These are phyloP conservation scores for Eremobia ochroleuca DNA, from an alignment of 2,888 invertebrate species.

Conservation along the genomic window DNA sequence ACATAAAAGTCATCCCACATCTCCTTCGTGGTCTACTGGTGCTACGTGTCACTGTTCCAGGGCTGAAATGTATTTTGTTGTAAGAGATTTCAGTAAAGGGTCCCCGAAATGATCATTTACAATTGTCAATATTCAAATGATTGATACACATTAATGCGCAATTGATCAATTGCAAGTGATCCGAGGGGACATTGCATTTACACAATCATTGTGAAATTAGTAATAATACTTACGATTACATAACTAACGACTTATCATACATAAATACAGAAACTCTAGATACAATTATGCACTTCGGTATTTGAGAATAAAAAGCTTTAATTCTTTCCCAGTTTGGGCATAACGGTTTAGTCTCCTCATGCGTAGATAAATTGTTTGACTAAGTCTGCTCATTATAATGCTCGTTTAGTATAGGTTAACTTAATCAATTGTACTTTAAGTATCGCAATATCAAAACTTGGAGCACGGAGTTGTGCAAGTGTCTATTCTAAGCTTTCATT, in stretches of 20 bases:
- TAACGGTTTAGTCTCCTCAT: slow-evolving; percentile 23
- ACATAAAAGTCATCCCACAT: neutral
- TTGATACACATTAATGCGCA: no score
- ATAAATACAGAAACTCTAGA: slow-evolving; percentile 28
- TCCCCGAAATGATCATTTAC: no score
- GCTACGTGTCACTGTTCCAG: no score
- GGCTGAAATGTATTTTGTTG: neutral
- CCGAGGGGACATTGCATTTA: no score
- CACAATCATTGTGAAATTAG: neutral
- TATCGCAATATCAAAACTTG: slow-evolving; percentile 6
- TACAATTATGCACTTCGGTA: slow-evolving; percentile 12
- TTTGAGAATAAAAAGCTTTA: slow-evolving; percentile 21
- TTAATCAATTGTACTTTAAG: neutral
- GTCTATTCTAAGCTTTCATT: neutral
- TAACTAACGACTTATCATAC: neutral
- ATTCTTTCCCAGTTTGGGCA: slow-evolving; percentile 45
- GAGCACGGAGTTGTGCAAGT: neutral
- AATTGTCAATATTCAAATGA: no score
- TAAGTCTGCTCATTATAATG: slow-evolving; percentile 29
- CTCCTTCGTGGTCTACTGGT: neutral
- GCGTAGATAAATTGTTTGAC: slow-evolving; percentile 34
- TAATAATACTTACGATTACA: neutral
- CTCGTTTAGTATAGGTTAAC: slow-evolving; percentile 44
- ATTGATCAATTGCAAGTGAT: no score
- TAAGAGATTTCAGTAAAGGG: no score